A percentile compares a stretch with the other conserved stretches of the same genome.
Conservation (phyloP, 2,888 invertebrate species). For the Drosophila rellima region DNA sequence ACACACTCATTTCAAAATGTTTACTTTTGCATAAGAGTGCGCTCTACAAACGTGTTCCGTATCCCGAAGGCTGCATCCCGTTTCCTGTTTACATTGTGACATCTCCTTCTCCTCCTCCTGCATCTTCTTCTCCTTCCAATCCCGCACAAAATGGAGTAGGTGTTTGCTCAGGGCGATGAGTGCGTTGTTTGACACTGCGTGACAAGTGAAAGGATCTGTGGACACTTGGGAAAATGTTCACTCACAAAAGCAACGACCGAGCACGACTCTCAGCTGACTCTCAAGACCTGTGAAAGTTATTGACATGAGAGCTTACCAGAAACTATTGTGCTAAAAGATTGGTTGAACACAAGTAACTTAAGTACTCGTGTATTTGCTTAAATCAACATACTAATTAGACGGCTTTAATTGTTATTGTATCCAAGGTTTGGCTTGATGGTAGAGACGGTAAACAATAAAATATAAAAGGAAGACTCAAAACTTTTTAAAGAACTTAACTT, state of each 20-base stretch:
- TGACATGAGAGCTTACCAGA: conserved; percentile 27
- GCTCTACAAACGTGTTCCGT: conserved; percentile 51
- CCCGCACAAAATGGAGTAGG: conserved; percentile 47
- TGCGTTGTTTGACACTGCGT: conserved; percentile 45
- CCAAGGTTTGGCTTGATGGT: too few species aligned
- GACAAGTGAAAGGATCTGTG: conserved; percentile 74
- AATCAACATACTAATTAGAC: background rate
- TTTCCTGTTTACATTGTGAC: conserved; percentile 72
- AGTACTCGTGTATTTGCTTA: background rate
- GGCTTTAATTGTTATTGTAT: too few species aligned
- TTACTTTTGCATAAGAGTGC: conserved; percentile 65
- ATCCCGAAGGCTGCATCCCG: conserved; percentile 62
- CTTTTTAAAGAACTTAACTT: too few species aligned
- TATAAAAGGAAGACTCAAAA: too few species aligned
- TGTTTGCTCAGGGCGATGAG: conserved; percentile 63
- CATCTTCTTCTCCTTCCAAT: conserved; percentile 13
- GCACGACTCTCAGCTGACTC: conserved; percentile 21
- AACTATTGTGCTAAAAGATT: background rate
- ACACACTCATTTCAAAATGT: conserved; percentile 76
- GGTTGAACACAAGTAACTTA: background rate
- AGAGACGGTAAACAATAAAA: too few species aligned
- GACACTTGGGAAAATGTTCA: conserved; percentile 26
- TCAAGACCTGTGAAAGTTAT: conserved; percentile 50
- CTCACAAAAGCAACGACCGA: conserved; percentile 2
- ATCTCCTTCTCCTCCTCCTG: conserved; percentile 4